A percentile compares a stretch with the other conserved stretches of the same genome.
These are phyloP conservation scores for Cyrtodaria siliqua DNA, from an alignment of 2,888 invertebrate genomes.

Conservation along the genomic window DNA sequence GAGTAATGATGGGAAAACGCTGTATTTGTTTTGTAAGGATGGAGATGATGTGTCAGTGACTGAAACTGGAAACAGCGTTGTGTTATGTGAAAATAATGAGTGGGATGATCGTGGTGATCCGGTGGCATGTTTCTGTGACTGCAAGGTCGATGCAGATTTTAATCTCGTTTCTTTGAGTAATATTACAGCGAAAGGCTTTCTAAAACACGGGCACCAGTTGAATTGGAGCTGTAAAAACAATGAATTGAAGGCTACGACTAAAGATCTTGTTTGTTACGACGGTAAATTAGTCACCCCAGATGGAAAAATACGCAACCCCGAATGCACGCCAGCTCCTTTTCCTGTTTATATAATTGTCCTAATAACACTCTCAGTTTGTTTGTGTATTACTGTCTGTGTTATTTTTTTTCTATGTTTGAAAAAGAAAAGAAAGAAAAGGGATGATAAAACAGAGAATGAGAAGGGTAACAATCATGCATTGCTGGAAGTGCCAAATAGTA, in stretches of 20 bases:
- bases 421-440: too few species aligned
- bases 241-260: not conserved
- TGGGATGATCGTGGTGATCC: constrained; percentile 17
- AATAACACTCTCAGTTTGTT: too few species aligned
- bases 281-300: constrained; percentile 4
- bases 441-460: too few species aligned
- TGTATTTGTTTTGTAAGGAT: constrained; percentile 15
- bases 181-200: not conserved
- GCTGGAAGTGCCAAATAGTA: too few species aligned
- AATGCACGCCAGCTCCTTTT: too few species aligned
- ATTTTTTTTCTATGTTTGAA: too few species aligned
- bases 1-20: not conserved
- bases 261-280: constrained; percentile 5
- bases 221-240: constrained; percentile 9
- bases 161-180: not conserved
- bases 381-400: too few species aligned
- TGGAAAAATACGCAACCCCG: not conserved
- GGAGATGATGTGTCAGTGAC: constrained; percentile 24
- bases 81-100: constrained; percentile 9
- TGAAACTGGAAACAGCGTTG: constrained; percentile 3
- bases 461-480: too few species aligned
- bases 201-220: constrained; percentile 9
- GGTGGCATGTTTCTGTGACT: constrained; percentile 42
- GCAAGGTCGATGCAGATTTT: constrained; percentile 1
- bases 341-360: too few species aligned